phyloP scores from a whole-genome alignment of 2,113 vertebrate genomes.

The Leuciscus idus region DNA sequence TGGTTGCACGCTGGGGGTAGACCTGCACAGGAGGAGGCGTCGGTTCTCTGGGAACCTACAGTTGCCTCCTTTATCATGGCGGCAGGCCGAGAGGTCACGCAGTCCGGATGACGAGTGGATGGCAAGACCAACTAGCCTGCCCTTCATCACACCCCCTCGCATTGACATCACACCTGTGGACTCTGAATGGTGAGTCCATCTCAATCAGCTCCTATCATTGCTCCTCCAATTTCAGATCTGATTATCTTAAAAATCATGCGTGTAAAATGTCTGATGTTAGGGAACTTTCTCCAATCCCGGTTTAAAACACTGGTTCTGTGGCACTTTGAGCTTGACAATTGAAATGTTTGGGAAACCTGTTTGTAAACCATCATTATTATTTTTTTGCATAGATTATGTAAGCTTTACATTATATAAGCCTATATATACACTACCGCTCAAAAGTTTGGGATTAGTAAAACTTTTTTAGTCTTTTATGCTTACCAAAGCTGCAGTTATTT shows the following conservation, averaged over 20 bases:
- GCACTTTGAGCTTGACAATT: neutral
- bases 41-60: conserved; percentile 92
- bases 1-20: conserved; percentile 86
- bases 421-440: neutral
- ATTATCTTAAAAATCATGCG: neutral
- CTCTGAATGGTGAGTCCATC: conserved; percentile 84
- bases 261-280: neutral
- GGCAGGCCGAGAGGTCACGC: conserved; percentile 84
- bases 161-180: conserved; percentile 93
- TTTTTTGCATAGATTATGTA: neutral
- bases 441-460: neutral
- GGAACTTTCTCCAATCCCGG: neutral
- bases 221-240: conserved; percentile 1
- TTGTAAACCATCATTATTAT: neutral
- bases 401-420: neutral
- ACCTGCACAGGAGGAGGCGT: conserved; percentile 87
- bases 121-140: conserved; percentile 87
- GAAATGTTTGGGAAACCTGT: neutral
- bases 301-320: neutral
- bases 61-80: conserved; percentile 88
- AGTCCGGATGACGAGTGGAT: conserved; percentile 87
- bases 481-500: neutral
- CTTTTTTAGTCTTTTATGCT: neutral
- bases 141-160: conserved; percentile 84
- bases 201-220: neutral